A percentile compares a stretch with the other conserved stretches of the same genome.
Conservation (phyloP, 2,888 invertebrate species). For the Apomyelois bistriatella region DNA sequence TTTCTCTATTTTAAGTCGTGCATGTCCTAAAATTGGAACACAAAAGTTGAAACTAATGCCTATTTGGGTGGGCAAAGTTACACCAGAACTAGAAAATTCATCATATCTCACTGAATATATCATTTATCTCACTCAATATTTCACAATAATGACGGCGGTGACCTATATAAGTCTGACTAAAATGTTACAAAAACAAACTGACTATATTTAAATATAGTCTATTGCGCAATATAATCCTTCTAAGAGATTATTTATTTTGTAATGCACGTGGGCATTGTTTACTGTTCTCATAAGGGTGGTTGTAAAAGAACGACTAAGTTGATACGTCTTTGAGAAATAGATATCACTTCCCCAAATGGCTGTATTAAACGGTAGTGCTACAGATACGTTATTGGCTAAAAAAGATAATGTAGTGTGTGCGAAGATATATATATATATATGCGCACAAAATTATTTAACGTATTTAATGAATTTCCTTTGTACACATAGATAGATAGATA, state of each 20-base stretch:
- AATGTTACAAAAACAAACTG: constrained; percentile 12
- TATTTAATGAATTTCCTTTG: no score
- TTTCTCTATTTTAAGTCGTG: no score
- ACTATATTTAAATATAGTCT: not conserved
- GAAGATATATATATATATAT: no score
- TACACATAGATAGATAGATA: no score
- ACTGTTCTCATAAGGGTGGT: not conserved
- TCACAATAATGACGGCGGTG: constrained; percentile 7
- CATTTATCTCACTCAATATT: constrained; percentile 7
- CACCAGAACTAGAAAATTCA: not conserved
- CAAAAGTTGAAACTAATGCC: not conserved
- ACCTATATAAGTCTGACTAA: constrained; percentile 13
- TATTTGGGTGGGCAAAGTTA: not conserved
- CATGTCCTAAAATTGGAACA: not conserved
- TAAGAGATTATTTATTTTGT: not conserved
- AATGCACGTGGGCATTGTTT: not conserved
- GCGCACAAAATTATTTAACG: no score
- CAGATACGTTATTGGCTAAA: no score
- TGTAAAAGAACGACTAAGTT: not conserved
- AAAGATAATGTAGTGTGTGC: no score
- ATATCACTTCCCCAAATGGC: no score
- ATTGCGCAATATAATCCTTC: constrained; percentile 12
- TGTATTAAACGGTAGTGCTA: no score
- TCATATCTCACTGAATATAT: not conserved
- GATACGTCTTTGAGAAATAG: no score